A percentile compares a stretch with the other conserved stretches of the same genome.
These are phyloP conservation scores for Sarcophaga variegata DNA, from an alignment of 2,888 invertebrate genomes.

Conservation along the genomic window DNA sequence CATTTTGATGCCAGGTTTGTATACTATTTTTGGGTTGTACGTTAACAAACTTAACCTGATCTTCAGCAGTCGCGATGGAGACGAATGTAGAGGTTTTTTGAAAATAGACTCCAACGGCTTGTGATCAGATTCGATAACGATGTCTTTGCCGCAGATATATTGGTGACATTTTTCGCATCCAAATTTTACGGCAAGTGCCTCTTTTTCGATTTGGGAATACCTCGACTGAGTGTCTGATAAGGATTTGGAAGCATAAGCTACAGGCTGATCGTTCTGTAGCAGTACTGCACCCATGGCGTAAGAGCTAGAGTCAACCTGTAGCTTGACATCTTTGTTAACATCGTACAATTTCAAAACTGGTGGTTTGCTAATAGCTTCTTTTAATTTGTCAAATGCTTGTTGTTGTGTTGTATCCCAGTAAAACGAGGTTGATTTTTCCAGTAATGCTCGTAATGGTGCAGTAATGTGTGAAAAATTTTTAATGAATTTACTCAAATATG, in stretches of 20 bases:
- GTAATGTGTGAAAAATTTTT: constrained; percentile 24
- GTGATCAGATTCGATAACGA: constrained; percentile 47
- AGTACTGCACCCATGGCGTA: constrained; percentile 32
- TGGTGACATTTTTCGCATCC: too few species aligned
- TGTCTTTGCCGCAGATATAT: constrained; percentile 21
- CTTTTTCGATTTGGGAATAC: constrained; percentile 10
- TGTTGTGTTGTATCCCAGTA: constrained; percentile 15
- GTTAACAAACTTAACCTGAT: too few species aligned
- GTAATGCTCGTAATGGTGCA: neutral
- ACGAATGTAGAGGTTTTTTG: too few species aligned
- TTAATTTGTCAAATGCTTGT: constrained; percentile 36
- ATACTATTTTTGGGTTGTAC: too few species aligned
- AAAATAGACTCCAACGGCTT: constrained; percentile 40
- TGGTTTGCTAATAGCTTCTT: constrained; percentile 37
- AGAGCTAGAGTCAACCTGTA: constrained; percentile 49
- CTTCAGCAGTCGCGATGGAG: too few species aligned
- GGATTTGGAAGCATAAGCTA: too few species aligned
- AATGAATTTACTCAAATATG: constrained; percentile 56
- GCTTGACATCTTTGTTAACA: constrained; percentile 38
- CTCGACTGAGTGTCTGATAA: neutral
- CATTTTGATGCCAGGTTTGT: too few species aligned
- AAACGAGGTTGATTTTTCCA: constrained; percentile 25
- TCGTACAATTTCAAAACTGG: constrained; percentile 53
- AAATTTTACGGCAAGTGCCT: too few species aligned
- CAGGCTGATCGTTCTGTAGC: constrained; percentile 15